phyloP scores from a whole-genome alignment of 2,888 invertebrate species.

The Tetanocera ferruginea region DNA sequence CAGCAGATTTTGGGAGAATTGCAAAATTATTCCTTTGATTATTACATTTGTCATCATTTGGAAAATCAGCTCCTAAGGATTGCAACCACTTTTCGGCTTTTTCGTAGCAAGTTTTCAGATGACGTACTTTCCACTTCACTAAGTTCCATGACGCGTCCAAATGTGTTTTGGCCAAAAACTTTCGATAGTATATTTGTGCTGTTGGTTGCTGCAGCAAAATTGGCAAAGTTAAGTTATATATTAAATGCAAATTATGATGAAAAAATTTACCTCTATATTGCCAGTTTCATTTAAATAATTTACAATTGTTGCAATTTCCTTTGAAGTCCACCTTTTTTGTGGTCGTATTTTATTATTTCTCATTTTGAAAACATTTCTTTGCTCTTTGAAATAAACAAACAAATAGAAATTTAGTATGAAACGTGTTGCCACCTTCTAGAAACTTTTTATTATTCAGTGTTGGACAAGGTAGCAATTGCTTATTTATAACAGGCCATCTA shows the following conservation, averaged over 20 bases:
- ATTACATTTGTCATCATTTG: too few relatives aligned
- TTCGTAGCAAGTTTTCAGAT: conserved; percentile 33
- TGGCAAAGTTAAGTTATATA: too few relatives aligned
- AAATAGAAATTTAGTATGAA: too few relatives aligned
- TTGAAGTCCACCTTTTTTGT: conserved; percentile 1
- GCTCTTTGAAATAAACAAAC: too few relatives aligned
- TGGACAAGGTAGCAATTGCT: too few relatives aligned
- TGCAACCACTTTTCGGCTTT: conserved; percentile 40
- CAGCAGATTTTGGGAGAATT: too few relatives aligned
- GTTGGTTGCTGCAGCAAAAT: conserved; percentile 33
- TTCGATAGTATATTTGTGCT: conserved; percentile 44
- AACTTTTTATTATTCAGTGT: too few relatives aligned
- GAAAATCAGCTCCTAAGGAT: conserved; percentile 11
- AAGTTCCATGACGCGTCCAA: conserved; percentile 39
- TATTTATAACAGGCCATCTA: too few relatives aligned
- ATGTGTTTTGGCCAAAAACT: conserved; percentile 25
- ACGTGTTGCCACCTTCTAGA: too few relatives aligned
- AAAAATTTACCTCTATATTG: conserved; percentile 23
- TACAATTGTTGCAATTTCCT: conserved; percentile 8
- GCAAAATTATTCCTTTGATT: too few relatives aligned
- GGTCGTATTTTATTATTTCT: background rate
- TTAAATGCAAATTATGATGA: too few relatives aligned
- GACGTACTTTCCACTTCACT: conserved; percentile 38
- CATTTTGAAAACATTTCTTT: background rate
- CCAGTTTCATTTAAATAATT: conserved; percentile 12